Percentiles rank a stretch among this genome's conserved stretches.
phyloP scores from a whole-genome alignment of 2,888 invertebrate species.

The Desoria tigrina region DNA sequence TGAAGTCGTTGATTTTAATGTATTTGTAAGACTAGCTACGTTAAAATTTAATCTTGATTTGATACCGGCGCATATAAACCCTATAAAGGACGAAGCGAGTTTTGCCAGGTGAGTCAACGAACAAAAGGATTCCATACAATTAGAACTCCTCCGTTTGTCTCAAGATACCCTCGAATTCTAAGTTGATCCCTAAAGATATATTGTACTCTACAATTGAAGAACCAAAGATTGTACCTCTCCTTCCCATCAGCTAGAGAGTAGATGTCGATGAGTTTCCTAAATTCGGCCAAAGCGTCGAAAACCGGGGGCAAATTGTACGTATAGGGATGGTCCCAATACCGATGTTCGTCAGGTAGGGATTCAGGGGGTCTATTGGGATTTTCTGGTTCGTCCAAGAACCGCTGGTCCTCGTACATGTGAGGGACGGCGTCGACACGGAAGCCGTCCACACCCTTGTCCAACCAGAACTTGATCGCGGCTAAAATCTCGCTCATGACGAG shows the following conservation, averaged over 20 bases:
- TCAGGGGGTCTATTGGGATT: slow-evolving; percentile 34
- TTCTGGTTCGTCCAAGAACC: slow-evolving; percentile 58
- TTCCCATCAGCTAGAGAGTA: slow-evolving; percentile 60
- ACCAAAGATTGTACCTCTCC: too few relatives aligned
- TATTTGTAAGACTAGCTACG: too few relatives aligned
- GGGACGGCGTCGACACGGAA: slow-evolving; percentile 73
- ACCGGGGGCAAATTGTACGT: slow-evolving; percentile 68
- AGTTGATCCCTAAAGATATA: too few relatives aligned
- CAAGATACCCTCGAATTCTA: too few relatives aligned
- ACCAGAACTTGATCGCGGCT: slow-evolving; percentile 69
- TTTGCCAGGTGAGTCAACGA: too few relatives aligned
- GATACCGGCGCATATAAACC: too few relatives aligned
- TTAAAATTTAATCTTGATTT: too few relatives aligned
- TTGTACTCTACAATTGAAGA: too few relatives aligned
- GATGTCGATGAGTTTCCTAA: slow-evolving; percentile 66
- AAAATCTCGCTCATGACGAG: slow-evolving; percentile 67
- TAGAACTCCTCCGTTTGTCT: too few relatives aligned
- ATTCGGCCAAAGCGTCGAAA: slow-evolving; percentile 65
- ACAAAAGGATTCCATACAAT: too few relatives aligned
- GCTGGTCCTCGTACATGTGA: slow-evolving; percentile 58
- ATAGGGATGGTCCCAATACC: slow-evolving; percentile 67
- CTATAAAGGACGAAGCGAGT: too few relatives aligned
- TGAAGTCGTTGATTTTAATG: too few relatives aligned
- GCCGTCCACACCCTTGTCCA: slow-evolving; percentile 77
- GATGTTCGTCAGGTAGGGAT: slow-evolving; percentile 60